Base-by-base conservation (phyloP, 35 echinoderm and acorn worm species). In the Chiridota heheva region DNA sequence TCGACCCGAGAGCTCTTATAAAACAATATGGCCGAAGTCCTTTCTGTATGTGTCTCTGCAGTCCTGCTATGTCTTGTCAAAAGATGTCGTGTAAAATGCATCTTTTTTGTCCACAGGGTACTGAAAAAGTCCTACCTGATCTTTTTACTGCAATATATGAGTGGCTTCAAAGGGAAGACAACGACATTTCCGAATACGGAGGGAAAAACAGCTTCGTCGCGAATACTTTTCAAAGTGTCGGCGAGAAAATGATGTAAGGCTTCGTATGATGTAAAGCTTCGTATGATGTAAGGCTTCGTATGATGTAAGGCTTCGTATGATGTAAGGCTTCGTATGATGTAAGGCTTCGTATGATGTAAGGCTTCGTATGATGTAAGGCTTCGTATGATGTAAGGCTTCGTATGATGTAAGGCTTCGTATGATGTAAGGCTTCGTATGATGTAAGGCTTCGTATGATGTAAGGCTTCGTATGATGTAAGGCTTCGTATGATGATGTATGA, bases 131-230 rank as follows among this genome's bases (percentile, higher is more conserved):
- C 39, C 40, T 79, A 15, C 84, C 84, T 2, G 63, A 63, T 10
- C 58, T 87, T 53, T 78, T 69, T 69, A 78, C 40, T 2, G 58
- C 72, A n/a, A 48, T 79, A 61, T 20, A 43, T 25, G 84, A 78
- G 7, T 87, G 84, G 84, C 20, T 60, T 3, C 34, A 53, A 12
- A 20, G 73, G 26, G 63, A 78, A 16, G 73, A 34, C 7, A 60
- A 68, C 29, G 73, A 68, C 26, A 63, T 87, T 8, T 47, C 73
- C 20, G 58, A 65, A 2, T 27, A 46, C 16, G 73, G 36, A 5
- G 6, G 57, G 22, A 67, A 41, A 43, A 44, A 38, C 31, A 51
- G 20, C n/a, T 33, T 73, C 20, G 36, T 44, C 0, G 30, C 12
- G 20, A 29, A 41, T 30, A 60, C 63, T 31, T 30, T 62, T 20